These are phyloP conservation scores for Phylloscopus trochiloides DNA, from an alignment of 2,113 vertebrate species.

Conservation along the genomic window DNA sequence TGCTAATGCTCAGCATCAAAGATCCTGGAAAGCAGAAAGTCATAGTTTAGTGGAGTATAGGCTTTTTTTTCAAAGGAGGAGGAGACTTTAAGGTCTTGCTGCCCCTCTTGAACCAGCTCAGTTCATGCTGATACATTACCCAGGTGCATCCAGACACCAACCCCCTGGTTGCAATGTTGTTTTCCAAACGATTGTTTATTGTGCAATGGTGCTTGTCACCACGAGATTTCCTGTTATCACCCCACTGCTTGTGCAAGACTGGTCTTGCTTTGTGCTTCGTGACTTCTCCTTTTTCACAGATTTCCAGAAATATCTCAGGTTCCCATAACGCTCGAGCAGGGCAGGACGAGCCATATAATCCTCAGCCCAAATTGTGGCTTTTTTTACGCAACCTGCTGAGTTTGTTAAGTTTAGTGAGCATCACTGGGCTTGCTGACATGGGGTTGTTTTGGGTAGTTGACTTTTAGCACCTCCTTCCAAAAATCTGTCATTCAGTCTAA, in stretches of 20 bases:
- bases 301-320: neutral
- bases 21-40: neutral
- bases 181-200: neutral
- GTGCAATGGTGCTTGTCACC: neutral
- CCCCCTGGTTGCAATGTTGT: accelerated
- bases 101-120: neutral
- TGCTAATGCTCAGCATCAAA: neutral
- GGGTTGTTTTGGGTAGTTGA: neutral
- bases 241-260: neutral
- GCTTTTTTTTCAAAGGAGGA: neutral
- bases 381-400: neutral
- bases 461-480: neutral
- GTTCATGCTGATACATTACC: accelerated
- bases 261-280: accelerated
- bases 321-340: accelerated
- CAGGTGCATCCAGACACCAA: accelerated
- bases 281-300: neutral
- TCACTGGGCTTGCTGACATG: neutral
- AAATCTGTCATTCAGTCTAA: neutral
- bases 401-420: neutral
- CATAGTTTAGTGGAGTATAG: neutral
- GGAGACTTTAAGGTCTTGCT: neutral
- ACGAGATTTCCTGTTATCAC: neutral
- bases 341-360: neutral
- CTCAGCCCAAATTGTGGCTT: neutral